These are phyloP conservation scores for Parascotia fuliginaria DNA, from an alignment of 2,888 invertebrate genomes.

Conservation along the genomic window DNA sequence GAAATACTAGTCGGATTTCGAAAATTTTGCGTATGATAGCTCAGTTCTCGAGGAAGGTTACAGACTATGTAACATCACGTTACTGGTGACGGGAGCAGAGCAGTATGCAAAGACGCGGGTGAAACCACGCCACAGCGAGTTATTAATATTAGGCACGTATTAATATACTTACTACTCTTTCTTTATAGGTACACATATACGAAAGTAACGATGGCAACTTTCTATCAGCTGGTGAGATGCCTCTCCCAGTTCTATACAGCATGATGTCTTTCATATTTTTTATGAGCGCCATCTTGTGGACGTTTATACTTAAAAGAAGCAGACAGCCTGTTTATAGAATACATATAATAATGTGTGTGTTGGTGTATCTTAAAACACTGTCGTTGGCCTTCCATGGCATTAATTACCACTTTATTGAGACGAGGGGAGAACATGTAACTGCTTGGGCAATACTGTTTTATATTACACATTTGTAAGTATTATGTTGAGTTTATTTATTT, in stretches of 20 bases:
- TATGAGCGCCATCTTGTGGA: conserved; percentile 96
- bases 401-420: conserved; percentile 97
- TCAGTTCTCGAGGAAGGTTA: too few species aligned
- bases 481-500: too few species aligned
- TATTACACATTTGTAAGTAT: conserved; percentile 96
- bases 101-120: too few species aligned
- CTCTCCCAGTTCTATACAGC: conserved; percentile 95
- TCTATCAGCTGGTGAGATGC: conserved; percentile 98
- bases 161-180: not conserved
- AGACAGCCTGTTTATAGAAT: conserved; percentile 96
- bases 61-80: too few species aligned
- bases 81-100: too few species aligned
- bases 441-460: conserved; percentile 99
- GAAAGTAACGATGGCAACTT: conserved; percentile 95
- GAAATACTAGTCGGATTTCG: too few species aligned
- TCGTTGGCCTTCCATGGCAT: conserved; percentile 98
- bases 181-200: conserved; percentile 91
- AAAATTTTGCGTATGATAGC: too few species aligned
- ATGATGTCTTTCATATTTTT: conserved; percentile 96
- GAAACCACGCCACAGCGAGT: too few species aligned
- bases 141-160: too few species aligned
- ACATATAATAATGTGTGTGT: conserved; percentile 97
- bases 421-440: conserved; percentile 96
- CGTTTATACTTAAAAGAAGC: conserved; percentile 93
- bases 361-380: conserved; percentile 96